Evolutionary conservation across 2,797 vertebrate species (phyloP), one percentile per base, ranked within the genome.

Genomic region (Alcedo atthis): DNA sequence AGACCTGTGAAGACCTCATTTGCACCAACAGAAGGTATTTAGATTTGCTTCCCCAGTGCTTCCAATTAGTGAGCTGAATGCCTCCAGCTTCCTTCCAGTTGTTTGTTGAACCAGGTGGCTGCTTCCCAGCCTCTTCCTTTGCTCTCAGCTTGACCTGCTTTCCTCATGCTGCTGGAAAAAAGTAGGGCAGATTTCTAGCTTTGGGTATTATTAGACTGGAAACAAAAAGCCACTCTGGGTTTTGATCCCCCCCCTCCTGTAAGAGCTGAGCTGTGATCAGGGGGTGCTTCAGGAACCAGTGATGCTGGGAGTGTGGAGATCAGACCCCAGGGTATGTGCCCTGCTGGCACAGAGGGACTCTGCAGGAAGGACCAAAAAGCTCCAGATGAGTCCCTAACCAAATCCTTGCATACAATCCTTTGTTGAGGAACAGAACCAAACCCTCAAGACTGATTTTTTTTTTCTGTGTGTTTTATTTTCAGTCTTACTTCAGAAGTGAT

Each of bases 111-210:
- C 32, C 70, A 91, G 82, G 58, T 92, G 58, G 75, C 66, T 86
- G 55, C 62, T 93, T 62, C 51, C 19, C 51, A 68, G 70, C 71
- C 25, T 90, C n/a, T 83, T 94, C 75, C 67, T 54, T 85, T 81
- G 28, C 58, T 80, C 87, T 70, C 85, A 92, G 74, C 74, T 75
- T 97, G 94, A 96, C 95, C 94, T 94, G 82, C 82, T 97, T 96
- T 96, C 83, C 43, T 80, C 59, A 54, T 25, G 61, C 86, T 79
- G 83, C n/a, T 1, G 20, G 67, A 85, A 84, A 94, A 94, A 96
- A 95, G 62, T 89, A 93, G 95, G 93, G 49, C 94, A 93, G 66
- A 70, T 45, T 94, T 95, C 48, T 94, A 95, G 80, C 83, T 94
- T 87, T 74, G 70, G 43, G 28, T 93, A 85, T 95, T 95, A 91